Conservation (phyloP, 2,113 vertebrate species). For the Willisornis vidua region DNA sequence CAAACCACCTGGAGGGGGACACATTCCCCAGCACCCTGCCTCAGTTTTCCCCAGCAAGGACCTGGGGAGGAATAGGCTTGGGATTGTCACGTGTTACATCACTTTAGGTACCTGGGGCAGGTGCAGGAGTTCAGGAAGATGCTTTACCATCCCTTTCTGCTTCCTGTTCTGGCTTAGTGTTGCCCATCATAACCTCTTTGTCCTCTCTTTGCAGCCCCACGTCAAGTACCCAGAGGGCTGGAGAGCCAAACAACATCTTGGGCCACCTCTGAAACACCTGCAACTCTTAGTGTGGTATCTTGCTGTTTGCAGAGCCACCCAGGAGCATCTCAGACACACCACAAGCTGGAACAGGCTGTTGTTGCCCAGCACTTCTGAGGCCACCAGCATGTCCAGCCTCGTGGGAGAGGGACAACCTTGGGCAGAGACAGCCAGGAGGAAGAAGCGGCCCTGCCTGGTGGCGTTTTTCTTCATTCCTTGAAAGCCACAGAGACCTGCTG, state of each 20-base stretch:
- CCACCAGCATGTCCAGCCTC: fast-evolving
- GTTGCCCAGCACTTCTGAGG: fast-evolving
- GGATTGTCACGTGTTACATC: background rate
- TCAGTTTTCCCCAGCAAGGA: background rate
- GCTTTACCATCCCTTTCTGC: background rate
- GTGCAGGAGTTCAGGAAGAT: background rate
- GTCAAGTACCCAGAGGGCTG: background rate
- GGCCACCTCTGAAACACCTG: background rate
- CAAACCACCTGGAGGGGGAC: fast-evolving
- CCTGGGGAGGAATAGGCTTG: background rate
- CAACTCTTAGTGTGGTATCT: background rate
- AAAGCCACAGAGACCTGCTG: conserved; percentile 24
- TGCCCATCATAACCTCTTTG: background rate
- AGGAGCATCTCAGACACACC: background rate
- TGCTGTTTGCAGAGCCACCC: background rate
- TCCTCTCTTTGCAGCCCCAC: background rate
- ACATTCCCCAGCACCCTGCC: background rate
- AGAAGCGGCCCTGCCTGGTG: background rate
- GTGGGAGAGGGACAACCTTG: background rate
- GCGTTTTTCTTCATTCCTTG: conserved; percentile 59
- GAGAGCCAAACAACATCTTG: fast-evolving
- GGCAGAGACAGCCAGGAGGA: background rate
- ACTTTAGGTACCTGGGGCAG: background rate
- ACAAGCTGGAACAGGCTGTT: background rate
- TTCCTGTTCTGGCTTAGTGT: background rate